Percentiles rank a stretch among this genome's conserved stretches.
phyloP scores from a whole-genome alignment of 2,113 vertebrate species.

The Xenopus borealis region DNA sequence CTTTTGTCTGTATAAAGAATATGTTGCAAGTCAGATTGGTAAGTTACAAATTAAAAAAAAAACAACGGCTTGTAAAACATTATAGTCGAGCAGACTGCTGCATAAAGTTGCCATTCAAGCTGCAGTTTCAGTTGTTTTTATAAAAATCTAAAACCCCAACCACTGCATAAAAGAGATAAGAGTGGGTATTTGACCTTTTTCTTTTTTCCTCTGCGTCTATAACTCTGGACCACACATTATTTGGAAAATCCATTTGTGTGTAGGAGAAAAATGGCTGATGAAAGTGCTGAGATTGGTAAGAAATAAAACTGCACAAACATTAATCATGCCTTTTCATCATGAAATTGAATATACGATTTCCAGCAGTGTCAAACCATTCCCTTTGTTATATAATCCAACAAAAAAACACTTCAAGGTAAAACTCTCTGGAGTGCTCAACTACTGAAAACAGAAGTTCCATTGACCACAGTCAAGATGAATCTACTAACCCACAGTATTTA shows the following conservation, averaged over 20 bases:
- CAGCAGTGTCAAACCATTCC: constrained; percentile 36
- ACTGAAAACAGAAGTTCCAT: constrained; percentile 16
- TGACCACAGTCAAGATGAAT: constrained; percentile 28
- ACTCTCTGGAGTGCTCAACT: constrained; percentile 9
- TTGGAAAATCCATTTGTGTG: constrained; percentile 35
- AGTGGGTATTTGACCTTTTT: not conserved
- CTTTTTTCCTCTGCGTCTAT: constrained; percentile 3
- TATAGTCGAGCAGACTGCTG: not conserved
- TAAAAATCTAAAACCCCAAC: not conserved
- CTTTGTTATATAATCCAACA: constrained; percentile 43
- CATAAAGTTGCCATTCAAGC: not conserved
- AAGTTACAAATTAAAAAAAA: no score
- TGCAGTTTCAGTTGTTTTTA: not conserved
- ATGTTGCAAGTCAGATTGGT: no score
- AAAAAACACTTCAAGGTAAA: constrained; percentile 40
- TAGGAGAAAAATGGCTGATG: constrained; percentile 39
- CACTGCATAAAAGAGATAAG: not conserved
- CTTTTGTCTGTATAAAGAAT: no score
- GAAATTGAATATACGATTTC: constrained; percentile 43
- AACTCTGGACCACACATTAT: constrained; percentile 37
- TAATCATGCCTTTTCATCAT: constrained; percentile 44
- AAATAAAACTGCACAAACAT: constrained; percentile 42
- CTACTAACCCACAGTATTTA: not conserved
- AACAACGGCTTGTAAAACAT: no score
- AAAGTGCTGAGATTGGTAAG: constrained; percentile 43